A percentile compares a stretch with the other conserved stretches of the same genome.
phyloP scores from a whole-genome alignment of 1,140 invertebrate species.

The Antheraea mylitta region DNA sequence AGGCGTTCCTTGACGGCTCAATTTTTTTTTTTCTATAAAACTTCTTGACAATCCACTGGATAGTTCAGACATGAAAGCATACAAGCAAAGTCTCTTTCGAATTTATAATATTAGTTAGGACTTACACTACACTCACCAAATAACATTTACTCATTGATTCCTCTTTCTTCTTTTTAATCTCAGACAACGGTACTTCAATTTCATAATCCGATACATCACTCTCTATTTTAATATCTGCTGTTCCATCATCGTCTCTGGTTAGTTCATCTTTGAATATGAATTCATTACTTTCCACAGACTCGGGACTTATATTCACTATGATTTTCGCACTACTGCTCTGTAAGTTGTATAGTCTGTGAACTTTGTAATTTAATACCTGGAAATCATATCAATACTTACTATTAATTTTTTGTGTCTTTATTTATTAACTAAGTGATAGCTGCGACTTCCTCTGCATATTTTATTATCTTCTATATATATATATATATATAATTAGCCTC shows the following conservation, averaged over 20 bases:
- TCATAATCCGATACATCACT: conserved; percentile 5
- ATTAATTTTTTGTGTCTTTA: too few species aligned
- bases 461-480: too few species aligned
- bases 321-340: neutral
- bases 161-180: conserved; percentile 12
- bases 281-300: neutral
- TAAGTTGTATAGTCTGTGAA: neutral
- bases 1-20: too few species aligned
- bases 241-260: neutral
- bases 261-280: neutral
- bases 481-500: too few species aligned
- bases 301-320: neutral
- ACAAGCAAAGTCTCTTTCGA: too few species aligned
- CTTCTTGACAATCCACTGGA: too few species aligned
- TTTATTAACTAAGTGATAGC: too few species aligned
- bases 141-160: neutral
- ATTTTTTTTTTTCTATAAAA: too few species aligned
- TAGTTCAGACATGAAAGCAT: too few species aligned
- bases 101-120: too few species aligned
- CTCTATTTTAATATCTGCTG: conserved; percentile 1
- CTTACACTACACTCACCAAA: neutral
- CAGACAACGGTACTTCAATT: conserved; percentile 3
- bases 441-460: too few species aligned
- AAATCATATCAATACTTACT: neutral
- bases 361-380: conserved; percentile 5